Percentiles rank a stretch among this genome's conserved stretches.
Conservation (phyloP, 2,113 vertebrate genomes). For the Hemichromis elongatus region DNA sequence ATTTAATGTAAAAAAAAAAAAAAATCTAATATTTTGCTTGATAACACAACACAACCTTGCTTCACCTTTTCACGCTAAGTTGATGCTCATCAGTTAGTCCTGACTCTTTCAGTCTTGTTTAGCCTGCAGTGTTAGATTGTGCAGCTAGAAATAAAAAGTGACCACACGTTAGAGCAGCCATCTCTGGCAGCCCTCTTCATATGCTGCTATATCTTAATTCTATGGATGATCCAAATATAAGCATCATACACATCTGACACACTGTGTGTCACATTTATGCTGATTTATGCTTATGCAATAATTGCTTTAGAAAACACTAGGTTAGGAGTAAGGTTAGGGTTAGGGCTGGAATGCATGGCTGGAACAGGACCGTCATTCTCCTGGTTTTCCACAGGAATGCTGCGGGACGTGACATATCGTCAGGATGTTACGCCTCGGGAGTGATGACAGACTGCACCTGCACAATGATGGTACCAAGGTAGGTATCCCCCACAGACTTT, state of each 20-base stretch:
- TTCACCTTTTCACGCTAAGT: not conserved
- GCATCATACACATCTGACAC: not conserved
- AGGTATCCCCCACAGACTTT: too few species aligned
- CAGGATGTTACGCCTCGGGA: too few species aligned
- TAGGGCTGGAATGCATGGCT: too few species aligned
- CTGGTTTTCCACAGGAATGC: too few species aligned
- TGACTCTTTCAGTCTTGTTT: not conserved
- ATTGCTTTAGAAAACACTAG: too few species aligned
- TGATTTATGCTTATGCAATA: too few species aligned
- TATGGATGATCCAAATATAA: not conserved
- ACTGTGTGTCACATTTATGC: not conserved
- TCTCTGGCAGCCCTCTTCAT: not conserved
- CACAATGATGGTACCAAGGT: too few species aligned
- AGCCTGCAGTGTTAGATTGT: not conserved
- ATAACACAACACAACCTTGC: not conserved
- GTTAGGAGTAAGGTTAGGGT: too few species aligned
- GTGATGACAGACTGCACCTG: too few species aligned
- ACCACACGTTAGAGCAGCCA: not conserved
- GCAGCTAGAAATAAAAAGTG: not conserved
- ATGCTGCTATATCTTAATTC: not conserved
- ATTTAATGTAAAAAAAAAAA: not conserved
- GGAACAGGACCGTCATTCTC: too few species aligned
- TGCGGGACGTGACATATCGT: too few species aligned
- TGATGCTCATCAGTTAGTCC: not conserved
- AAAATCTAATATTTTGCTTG: accelerated